Conservation (phyloP, 2,888 invertebrate species). For the Drosophila nr. medialis region DNA sequence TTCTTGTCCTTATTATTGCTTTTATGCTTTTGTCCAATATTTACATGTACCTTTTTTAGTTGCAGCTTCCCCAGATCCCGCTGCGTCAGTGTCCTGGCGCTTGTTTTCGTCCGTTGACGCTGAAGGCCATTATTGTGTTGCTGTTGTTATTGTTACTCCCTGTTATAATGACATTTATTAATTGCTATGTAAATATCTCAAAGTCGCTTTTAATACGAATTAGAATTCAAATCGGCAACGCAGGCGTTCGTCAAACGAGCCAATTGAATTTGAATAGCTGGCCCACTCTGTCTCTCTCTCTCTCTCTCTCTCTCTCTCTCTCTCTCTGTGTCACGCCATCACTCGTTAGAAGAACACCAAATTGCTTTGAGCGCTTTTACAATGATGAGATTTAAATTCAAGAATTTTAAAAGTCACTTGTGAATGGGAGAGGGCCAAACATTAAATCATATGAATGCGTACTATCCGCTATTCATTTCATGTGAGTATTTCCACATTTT, state of each 20-base stretch:
- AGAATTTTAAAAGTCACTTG: slow-evolving; percentile 16
- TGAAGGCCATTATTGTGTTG: slow-evolving; percentile 13
- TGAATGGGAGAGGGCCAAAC: slow-evolving; percentile 4
- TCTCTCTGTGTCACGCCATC: neutral
- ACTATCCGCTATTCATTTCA: slow-evolving; percentile 14
- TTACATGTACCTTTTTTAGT: slow-evolving; percentile 63
- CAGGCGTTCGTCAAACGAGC: slow-evolving; percentile 25
- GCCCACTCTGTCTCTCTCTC: neutral
- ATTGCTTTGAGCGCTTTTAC: neutral
- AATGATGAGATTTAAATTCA: slow-evolving; percentile 32
- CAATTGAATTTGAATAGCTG: slow-evolving; percentile 25
- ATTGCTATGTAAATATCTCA: slow-evolving; percentile 68
- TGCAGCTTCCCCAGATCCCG: slow-evolving; percentile 16
- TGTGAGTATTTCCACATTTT: slow-evolving; percentile 17
- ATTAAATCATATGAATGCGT: slow-evolving; percentile 31
- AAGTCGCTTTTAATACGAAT: slow-evolving; percentile 52
- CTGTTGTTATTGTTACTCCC: slow-evolving; percentile 44
- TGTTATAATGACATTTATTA: slow-evolving; percentile 68
- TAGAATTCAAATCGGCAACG: slow-evolving; percentile 39
- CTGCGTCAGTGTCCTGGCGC: slow-evolving; percentile 45
- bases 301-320: neutral
- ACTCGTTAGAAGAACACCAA: neutral
- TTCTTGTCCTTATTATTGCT: slow-evolving; percentile 67
- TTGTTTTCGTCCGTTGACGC: slow-evolving; percentile 19
- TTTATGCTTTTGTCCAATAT: slow-evolving; percentile 69